Conservation (phyloP, 2,797 vertebrate genomes). For the Kryptolebias ocellatus region DNA sequence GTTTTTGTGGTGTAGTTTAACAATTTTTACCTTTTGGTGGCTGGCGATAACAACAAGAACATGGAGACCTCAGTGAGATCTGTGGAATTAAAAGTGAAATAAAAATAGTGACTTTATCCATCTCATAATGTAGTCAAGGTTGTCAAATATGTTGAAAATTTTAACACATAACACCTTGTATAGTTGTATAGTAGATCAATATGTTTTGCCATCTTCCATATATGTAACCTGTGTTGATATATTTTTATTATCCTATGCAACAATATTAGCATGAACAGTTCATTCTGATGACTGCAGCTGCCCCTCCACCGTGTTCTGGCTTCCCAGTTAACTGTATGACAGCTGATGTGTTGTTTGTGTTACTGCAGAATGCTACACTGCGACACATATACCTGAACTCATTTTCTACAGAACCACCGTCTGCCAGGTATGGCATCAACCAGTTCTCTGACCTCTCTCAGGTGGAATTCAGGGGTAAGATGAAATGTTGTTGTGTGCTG, state of each 20-base stretch:
- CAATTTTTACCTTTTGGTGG: too few relatives aligned
- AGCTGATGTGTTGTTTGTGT: conserved; percentile 3
- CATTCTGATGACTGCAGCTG: neutral
- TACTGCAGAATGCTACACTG: conserved; percentile 79
- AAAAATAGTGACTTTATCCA: too few relatives aligned
- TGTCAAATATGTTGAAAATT: too few relatives aligned
- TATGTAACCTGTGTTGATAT: neutral
- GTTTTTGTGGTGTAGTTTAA: too few relatives aligned
- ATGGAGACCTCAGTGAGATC: too few relatives aligned
- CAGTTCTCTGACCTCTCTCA: conserved; percentile 89
- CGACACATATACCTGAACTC: conserved; percentile 85
- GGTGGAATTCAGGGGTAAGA: conserved; percentile 88
- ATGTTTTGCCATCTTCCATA: neutral
- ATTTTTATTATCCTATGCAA: neutral
- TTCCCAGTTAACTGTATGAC: neutral
- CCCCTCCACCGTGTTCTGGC: neutral
- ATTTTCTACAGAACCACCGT: conserved; percentile 53
- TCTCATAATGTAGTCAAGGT: too few relatives aligned
- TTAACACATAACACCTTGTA: too few relatives aligned
- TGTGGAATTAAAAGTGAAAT: too few relatives aligned
- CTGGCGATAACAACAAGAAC: too few relatives aligned
- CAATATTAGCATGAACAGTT: neutral
- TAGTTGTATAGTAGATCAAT: too few relatives aligned
- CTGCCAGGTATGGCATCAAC: conserved; percentile 88
- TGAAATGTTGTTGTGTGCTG: neutral